Percentiles rank a stretch among this genome's conserved stretches.
Conservation (phyloP, 2,113 vertebrate genomes). For the Sphaerodactylus townsendi region DNA sequence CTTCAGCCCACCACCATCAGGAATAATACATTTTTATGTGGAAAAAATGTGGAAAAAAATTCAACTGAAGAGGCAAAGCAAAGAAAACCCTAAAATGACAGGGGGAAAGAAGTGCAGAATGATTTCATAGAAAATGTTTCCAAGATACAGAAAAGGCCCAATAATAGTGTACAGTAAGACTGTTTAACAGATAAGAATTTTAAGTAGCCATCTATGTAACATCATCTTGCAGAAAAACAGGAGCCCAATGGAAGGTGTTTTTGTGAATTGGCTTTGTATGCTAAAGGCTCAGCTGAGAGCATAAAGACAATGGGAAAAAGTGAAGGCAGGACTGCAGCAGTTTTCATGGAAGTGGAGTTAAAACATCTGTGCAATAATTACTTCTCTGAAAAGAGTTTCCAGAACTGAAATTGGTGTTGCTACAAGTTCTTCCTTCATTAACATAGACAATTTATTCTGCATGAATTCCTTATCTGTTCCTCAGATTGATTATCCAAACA, state of each 20-base stretch:
- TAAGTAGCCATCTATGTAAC: slow-evolving; percentile 30
- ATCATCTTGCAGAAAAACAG: slow-evolving; percentile 26
- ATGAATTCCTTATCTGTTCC: slow-evolving; percentile 34
- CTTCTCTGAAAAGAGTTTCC: slow-evolving; percentile 35
- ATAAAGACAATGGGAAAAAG: slow-evolving; percentile 4
- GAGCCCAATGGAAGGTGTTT: slow-evolving; percentile 25
- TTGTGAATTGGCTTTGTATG: slow-evolving; percentile 39
- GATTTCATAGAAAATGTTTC: too few species aligned
- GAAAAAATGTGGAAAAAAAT: too few species aligned
- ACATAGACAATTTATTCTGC: slow-evolving; percentile 39
- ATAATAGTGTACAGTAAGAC: background rate
- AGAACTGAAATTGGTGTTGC: background rate
- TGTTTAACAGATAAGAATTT: slow-evolving; percentile 28
- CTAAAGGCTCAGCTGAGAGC: slow-evolving; percentile 30
- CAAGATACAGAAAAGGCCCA: too few species aligned
- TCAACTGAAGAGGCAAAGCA: too few species aligned
- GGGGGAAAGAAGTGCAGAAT: too few species aligned
- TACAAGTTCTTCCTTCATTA: slow-evolving; percentile 46
- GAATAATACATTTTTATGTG: too few species aligned
- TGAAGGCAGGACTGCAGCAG: slow-evolving; percentile 34
- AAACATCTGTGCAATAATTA: slow-evolving; percentile 56
- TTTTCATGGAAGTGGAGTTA: background rate
- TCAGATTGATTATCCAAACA: slow-evolving; percentile 42
- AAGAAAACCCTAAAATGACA: too few species aligned
- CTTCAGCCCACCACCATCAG: too few species aligned